Conservation (phyloP, 92 coral and sea anemone genomes). For the Ricordea florida region DNA sequence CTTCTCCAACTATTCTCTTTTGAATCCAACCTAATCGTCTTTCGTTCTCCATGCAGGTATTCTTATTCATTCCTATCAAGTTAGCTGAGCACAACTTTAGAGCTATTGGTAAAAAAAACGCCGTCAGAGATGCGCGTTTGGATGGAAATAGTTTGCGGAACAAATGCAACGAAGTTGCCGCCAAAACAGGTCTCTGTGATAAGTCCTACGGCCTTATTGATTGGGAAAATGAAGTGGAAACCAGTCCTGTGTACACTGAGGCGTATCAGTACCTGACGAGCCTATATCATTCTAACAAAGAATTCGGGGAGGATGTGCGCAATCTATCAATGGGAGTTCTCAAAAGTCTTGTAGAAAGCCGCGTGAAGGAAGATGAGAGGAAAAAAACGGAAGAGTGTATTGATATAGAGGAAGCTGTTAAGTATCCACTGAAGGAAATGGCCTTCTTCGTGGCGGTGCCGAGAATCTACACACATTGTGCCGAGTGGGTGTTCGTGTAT, state of each 20-base stretch:
- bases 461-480: constrained; percentile 50
- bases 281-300: constrained; percentile 65
- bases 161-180: constrained; percentile 71
- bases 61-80: constrained; percentile 73
- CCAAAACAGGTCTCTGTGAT: constrained; percentile 25
- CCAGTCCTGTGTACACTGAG: constrained; percentile 46
- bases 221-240: constrained; percentile 82
- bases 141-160: constrained; percentile 71
- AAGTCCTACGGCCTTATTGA: constrained; percentile 40
- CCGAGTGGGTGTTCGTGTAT: constrained; percentile 77
- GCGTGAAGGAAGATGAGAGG: constrained; percentile 34
- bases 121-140: constrained; percentile 73
- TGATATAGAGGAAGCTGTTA: constrained; percentile 79
- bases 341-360: constrained; percentile 57
- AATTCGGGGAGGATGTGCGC: constrained; percentile 62
- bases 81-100: constrained; percentile 77
- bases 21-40: neutral
- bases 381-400: neutral
- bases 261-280: constrained; percentile 52
- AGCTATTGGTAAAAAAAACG: constrained; percentile 82
- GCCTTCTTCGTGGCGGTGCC: constrained; percentile 70
- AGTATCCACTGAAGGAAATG: constrained; percentile 71
- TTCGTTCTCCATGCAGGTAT: constrained; percentile 33
- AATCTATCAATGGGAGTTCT: constrained; percentile 67
- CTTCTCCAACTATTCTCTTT: neutral